Evolutionary conservation across 2,797 vertebrate genomes (phyloP).

Genomic region (Clarias laeviceps): DNA sequence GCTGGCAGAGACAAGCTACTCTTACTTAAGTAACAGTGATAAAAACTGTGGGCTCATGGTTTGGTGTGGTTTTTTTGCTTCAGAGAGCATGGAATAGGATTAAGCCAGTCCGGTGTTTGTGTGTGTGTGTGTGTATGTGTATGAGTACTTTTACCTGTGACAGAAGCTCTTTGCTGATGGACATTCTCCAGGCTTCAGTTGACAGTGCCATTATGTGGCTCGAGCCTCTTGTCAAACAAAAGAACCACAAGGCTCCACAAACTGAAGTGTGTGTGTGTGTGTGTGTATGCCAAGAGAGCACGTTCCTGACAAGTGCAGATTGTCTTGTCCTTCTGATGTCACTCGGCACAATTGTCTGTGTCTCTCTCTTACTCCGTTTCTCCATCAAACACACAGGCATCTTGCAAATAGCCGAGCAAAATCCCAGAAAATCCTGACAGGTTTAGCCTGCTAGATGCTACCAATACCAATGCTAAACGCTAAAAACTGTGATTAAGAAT

Average conservation of each 20-base stretch:
- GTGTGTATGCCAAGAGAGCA: not conserved
- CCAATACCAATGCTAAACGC: not conserved
- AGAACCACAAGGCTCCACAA: constrained; percentile 2
- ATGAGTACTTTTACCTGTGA: constrained; percentile 50
- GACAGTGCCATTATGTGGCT: constrained; percentile 61
- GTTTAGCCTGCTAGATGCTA: not conserved
- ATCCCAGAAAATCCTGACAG: not conserved
- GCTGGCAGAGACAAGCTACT: not conserved
- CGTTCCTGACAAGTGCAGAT: constrained; percentile 52
- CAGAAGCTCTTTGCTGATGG: constrained; percentile 42
- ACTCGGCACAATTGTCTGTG: constrained; percentile 57
- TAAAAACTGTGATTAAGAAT: no score
- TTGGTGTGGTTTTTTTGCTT: constrained; percentile 2
- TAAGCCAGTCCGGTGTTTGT: not conserved
- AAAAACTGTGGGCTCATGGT: not conserved
- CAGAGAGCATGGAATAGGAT: not conserved
- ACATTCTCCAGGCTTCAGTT: constrained; percentile 58
- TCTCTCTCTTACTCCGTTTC: constrained; percentile 58
- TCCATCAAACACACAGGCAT: constrained; percentile 47
- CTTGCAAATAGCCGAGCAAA: not conserved
- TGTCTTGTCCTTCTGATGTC: constrained; percentile 57
- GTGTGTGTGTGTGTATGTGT: not conserved
- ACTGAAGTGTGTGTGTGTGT: constrained; percentile 15
- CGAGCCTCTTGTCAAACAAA: not conserved
- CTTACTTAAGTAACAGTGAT: not conserved